Evolutionary conservation across 2,888 invertebrate species (phyloP).

Genomic region (Spicauda simplicius): DNA sequence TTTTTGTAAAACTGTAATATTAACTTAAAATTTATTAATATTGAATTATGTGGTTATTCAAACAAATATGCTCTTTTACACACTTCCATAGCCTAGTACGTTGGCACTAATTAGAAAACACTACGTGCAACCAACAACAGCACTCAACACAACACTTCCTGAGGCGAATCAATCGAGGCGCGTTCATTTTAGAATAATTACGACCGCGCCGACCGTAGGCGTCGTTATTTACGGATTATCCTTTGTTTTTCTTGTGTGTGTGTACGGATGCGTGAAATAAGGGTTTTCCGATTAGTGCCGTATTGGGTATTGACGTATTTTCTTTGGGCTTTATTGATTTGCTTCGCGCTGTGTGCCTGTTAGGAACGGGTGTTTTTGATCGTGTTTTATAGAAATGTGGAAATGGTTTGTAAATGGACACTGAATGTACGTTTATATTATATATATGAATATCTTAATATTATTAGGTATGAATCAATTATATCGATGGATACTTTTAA

Average conservation of each 20-base stretch:
- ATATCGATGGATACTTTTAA: no score
- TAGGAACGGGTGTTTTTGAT: no score
- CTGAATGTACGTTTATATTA: no score
- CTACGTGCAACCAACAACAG: slow-evolving; percentile 15
- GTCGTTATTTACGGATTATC: slow-evolving; percentile 48
- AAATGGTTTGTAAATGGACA: no score
- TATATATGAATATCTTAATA: no score
- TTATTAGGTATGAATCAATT: no score
- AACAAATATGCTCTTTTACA: no score
- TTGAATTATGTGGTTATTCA: no score
- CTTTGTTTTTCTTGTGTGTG: slow-evolving; percentile 33
- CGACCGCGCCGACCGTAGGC: slow-evolving; percentile 25
- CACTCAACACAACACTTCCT: slow-evolving; percentile 1
- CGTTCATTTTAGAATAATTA: slow-evolving; percentile 48
- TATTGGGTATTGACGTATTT: slow-evolving; percentile 17
- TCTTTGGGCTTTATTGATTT: slow-evolving; percentile 9
- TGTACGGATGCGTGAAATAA: slow-evolving; percentile 30
- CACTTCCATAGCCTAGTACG: not conserved
- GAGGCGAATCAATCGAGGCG: slow-evolving; percentile 36
- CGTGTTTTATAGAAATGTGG: no score
- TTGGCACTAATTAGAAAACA: slow-evolving; percentile 22
- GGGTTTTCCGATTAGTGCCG: slow-evolving; percentile 15
- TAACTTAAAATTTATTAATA: no score
- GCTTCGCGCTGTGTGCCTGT: not conserved
- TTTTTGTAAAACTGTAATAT: no score